These are phyloP conservation scores for Mycalesis mineus DNA, from an alignment of 2,888 invertebrate species.

Conservation along the genomic window DNA sequence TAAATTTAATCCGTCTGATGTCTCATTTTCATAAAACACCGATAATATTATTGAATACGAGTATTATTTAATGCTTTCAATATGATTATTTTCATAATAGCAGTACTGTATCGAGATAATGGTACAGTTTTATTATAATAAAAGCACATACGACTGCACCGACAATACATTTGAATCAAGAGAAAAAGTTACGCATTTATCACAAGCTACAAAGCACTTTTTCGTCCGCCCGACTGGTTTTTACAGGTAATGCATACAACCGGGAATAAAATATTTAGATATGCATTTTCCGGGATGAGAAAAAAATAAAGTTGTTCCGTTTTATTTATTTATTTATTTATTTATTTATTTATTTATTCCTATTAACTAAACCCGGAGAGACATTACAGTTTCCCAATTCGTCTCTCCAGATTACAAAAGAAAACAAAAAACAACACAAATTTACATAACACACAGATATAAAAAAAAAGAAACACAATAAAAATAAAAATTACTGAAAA, in stretches of 20 bases:
- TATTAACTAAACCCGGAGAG: too few species aligned
- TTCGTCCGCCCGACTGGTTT: conserved; percentile 22
- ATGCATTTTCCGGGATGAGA: conserved; percentile 21
- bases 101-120: not conserved
- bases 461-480: too few species aligned
- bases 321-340: too few species aligned
- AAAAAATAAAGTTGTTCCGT: conserved; percentile 17
- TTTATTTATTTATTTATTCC: too few species aligned
- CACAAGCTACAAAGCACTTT: conserved; percentile 24
- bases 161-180: conserved; percentile 18
- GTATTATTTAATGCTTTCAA: not conserved
- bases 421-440: too few species aligned
- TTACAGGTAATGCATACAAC: conserved; percentile 27
- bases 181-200: conserved; percentile 26
- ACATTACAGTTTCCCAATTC: too few species aligned
- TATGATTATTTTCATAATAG: not conserved
- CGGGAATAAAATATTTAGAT: conserved; percentile 27
- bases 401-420: too few species aligned
- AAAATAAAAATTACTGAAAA: too few species aligned
- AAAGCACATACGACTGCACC: not conserved
- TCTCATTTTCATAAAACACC: not conserved
- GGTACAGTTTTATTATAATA: not conserved
- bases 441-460: too few species aligned
- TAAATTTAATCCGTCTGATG: not conserved
- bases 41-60: not conserved